Evolutionary conservation across 2,888 invertebrate genomes (phyloP).

Genomic region (Eupithecia insigniata): DNA sequence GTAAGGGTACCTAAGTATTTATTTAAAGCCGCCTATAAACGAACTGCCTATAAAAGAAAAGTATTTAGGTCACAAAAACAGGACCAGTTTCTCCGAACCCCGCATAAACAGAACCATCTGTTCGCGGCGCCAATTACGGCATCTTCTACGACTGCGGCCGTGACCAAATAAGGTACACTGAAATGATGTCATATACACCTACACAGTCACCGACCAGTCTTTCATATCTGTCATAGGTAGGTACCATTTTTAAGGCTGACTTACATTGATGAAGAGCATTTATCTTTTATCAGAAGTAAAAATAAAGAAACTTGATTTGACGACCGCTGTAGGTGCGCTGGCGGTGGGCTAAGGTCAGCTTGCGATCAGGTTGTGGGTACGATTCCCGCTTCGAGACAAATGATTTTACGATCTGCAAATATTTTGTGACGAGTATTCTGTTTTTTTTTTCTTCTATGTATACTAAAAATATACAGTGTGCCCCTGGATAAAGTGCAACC

Average conservation of each 20-base stretch:
- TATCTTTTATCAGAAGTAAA: too few species aligned
- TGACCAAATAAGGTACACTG: conserved; percentile 47
- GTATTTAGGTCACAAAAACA: conserved; percentile 34
- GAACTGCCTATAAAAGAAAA: neutral
- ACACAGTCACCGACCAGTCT: conserved; percentile 14
- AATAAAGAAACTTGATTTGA: too few species aligned
- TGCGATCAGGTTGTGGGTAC: too few species aligned
- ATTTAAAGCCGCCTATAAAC: neutral
- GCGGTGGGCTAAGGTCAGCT: too few species aligned
- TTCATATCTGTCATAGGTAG: conserved; percentile 20
- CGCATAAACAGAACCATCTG: conserved; percentile 31
- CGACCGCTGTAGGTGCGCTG: too few species aligned
- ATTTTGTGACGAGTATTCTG: too few species aligned
- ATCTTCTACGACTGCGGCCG: conserved; percentile 38
- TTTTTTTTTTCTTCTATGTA: too few species aligned
- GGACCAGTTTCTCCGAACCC: conserved; percentile 18
- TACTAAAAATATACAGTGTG: too few species aligned
- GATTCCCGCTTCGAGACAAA: too few species aligned
- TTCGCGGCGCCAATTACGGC: conserved; percentile 41
- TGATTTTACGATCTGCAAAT: too few species aligned
- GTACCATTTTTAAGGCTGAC: neutral
- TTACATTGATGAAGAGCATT: neutral
- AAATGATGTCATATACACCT: conserved; percentile 54
- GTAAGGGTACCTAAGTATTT: neutral
- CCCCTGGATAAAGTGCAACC: too few species aligned